phyloP scores from a whole-genome alignment of 2,797 vertebrate species.

The Rachycentron canadum region DNA sequence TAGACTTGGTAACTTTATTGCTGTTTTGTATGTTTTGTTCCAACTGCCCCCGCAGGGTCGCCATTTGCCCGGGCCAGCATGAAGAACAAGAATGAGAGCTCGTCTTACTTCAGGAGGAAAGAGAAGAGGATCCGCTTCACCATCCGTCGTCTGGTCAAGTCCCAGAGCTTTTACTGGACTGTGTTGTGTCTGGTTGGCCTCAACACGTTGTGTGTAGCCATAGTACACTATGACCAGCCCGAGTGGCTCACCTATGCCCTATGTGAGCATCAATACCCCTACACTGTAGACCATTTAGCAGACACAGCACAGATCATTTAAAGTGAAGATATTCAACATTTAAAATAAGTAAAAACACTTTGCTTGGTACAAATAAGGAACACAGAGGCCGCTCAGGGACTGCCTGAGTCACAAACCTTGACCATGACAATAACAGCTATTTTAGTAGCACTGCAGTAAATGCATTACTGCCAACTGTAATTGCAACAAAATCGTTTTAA shows the following conservation, averaged over 20 bases:
- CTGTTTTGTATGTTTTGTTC: constrained; percentile 44
- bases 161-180: constrained; percentile 97
- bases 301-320: background rate
- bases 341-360: background rate
- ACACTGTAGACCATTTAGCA: background rate
- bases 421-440: too few relatives aligned
- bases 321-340: background rate
- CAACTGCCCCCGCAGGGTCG: constrained; percentile 88
- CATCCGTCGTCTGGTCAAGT: constrained; percentile 96
- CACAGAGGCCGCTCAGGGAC: too few relatives aligned
- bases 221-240: constrained; percentile 97
- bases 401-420: too few relatives aligned
- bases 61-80: constrained; percentile 93
- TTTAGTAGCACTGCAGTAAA: background rate
- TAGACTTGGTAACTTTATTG: constrained; percentile 58
- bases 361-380: background rate
- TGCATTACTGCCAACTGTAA: background rate
- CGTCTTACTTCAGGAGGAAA: constrained; percentile 93
- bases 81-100: constrained; percentile 95
- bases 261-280: constrained; percentile 85
- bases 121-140: constrained; percentile 97
- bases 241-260: constrained; percentile 93
- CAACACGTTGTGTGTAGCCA: constrained; percentile 95
- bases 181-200: constrained; percentile 95
- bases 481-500: background rate